Base-by-base conservation (phyloP, 1,140 invertebrate genomes). In the Euschistus heros region DNA sequence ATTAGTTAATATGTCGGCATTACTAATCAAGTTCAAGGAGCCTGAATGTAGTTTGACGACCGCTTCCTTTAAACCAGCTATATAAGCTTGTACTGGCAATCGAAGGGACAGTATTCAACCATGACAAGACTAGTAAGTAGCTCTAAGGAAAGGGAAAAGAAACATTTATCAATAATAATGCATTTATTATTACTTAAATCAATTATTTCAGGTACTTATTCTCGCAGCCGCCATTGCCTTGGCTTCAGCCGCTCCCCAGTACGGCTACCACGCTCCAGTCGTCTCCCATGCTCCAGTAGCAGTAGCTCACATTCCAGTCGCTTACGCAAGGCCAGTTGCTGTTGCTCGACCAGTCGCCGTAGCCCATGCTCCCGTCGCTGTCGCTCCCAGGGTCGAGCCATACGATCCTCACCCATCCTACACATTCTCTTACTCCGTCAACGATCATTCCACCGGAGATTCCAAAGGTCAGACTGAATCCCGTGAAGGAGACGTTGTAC, bases 211-310 rank as follows among this genome's bases (percentile, higher is more conserved):
- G 33, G 33, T 37, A 37, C 33, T 50, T n/a, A 66, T 70, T 8
- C 67, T 69, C 18, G 73, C 74, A 20, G 42, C 72, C 63, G 3
- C 68, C 37, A 33, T 69, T 54, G 54, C 68, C 14, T 62, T 64
- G 27, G 68, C 68, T 1, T 57, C 68, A n/a, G 69, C 74, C 61
- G 65, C 71, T 13, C 73, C 74, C 20, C 55, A 20, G 5, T 17
- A 66, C 71, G 0, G 69, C 74, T 72, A 75, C 66, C 77, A 76
- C 22, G 75, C 74, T 30, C 68, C 76, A 17, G 22, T 47, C 69
- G 5, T 67, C 18, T 8, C 24, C 15, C 59, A 67, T 2, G 69
- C 65, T 54, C 65, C 67, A 17, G 61, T 37, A 4, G 33, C 33
- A 6, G 3, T 6, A 2, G 33, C 33, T 30, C 3, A 3, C 5